Conservation (phyloP, 2,888 invertebrate genomes). For the Pterostichus niger region DNA sequence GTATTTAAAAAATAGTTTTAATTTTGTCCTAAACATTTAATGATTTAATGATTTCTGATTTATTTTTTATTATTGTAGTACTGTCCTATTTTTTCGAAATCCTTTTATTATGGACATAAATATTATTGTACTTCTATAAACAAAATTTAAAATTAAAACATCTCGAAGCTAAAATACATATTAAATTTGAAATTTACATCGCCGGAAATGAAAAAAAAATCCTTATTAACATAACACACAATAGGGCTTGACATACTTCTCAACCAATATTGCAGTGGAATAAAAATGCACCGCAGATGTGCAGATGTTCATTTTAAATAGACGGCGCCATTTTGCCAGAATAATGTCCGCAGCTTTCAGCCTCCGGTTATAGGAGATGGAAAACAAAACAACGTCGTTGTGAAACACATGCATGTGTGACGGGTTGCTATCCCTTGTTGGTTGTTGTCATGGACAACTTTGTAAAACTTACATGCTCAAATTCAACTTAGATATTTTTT, state of each 20-base stretch:
- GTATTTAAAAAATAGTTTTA: not conserved
- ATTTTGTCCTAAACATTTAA: not conserved
- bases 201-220: not conserved
- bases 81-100: too few species aligned
- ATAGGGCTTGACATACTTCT: constrained; percentile 26
- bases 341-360: not conserved
- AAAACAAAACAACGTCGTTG: constrained; percentile 9
- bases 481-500: constrained; percentile 11
- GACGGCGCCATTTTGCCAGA: constrained; percentile 26
- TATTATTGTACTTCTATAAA: constrained; percentile 3
- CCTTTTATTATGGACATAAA: not conserved
- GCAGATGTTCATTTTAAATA: constrained; percentile 17
- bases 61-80: not conserved
- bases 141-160: constrained; percentile 17
- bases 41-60: not conserved
- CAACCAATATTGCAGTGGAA: constrained; percentile 21
- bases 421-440: not conserved
- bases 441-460: constrained; percentile 2
- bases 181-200: constrained; percentile 12
- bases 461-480: constrained; percentile 9
- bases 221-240: constrained; percentile 23
- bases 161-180: constrained; percentile 7
- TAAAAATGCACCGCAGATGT: constrained; percentile 18
- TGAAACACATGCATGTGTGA: constrained; percentile 8
- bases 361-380: constrained; percentile 6